phyloP scores from a whole-genome alignment of 2,888 invertebrate genomes.

The Dynastes hyllus region DNA sequence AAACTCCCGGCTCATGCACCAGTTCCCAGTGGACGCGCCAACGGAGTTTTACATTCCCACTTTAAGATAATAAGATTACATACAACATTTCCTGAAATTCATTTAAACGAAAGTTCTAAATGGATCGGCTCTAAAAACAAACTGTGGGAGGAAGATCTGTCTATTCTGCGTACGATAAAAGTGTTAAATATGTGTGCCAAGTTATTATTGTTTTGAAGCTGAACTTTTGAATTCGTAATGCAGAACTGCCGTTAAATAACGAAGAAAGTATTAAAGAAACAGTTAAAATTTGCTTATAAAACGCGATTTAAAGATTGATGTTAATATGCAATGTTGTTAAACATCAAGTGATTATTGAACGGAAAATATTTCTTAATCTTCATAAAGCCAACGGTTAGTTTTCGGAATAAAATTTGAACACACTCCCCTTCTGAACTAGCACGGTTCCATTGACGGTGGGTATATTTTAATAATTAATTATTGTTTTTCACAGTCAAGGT shows the following conservation, averaged over 20 bases:
- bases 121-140: neutral
- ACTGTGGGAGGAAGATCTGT: neutral
- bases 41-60: constrained; percentile 22
- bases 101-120: neutral
- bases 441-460: constrained; percentile 11
- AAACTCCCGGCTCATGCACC: constrained; percentile 63
- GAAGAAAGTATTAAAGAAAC: constrained; percentile 1
- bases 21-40: constrained; percentile 59
- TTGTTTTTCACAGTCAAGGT: constrained; percentile 35
- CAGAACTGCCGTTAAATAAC: neutral
- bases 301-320: constrained; percentile 24
- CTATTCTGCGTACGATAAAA: constrained; percentile 1
- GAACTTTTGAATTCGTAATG: neutral
- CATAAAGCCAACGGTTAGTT: neutral
- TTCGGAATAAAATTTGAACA: constrained; percentile 12
- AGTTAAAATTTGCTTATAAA: neutral
- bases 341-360: constrained; percentile 12
- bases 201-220: constrained; percentile 40
- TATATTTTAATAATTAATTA: constrained; percentile 35
- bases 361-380: neutral
- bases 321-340: constrained; percentile 4
- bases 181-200: constrained; percentile 40
- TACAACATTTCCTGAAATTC: constrained; percentile 9
- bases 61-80: neutral
- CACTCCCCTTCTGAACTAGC: constrained; percentile 16